These are phyloP conservation scores for Leptura quadrifasciata DNA, from an alignment of 2,888 invertebrate species.

Conservation along the genomic window DNA sequence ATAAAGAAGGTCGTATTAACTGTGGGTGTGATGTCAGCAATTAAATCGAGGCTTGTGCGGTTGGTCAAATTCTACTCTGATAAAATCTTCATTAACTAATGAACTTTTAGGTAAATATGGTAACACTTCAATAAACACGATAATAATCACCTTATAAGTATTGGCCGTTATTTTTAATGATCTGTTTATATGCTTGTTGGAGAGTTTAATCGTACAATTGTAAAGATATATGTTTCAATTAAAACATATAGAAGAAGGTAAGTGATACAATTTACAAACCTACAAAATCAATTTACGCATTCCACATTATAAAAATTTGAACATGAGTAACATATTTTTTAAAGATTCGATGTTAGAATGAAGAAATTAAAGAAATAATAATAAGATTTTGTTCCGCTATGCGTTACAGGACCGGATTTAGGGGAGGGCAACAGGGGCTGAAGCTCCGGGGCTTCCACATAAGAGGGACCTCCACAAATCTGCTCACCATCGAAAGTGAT, in stretches of 20 bases:
- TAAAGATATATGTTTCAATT: neutral
- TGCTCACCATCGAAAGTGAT: too few species aligned
- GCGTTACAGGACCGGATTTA: too few species aligned
- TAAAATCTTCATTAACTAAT: neutral
- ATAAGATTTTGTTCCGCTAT: too few species aligned
- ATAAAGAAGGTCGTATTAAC: neutral
- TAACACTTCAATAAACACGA: neutral
- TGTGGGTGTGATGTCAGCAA: neutral
- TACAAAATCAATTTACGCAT: too few species aligned
- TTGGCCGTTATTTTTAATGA: neutral
- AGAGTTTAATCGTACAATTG: neutral
- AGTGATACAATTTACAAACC: too few species aligned
- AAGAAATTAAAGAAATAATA: too few species aligned
- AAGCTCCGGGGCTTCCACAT: too few species aligned
- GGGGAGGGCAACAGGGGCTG: too few species aligned
- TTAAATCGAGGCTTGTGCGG: neutral
- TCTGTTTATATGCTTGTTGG: neutral
- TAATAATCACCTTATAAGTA: constrained; percentile 2
- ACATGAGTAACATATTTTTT: too few species aligned
- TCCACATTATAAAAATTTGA: too few species aligned
- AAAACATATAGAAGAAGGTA: neutral
- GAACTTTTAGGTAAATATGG: neutral
- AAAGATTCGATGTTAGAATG: too few species aligned
- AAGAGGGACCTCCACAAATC: too few species aligned
- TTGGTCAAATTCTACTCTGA: neutral